Conservation (phyloP, 2,888 invertebrate species). For the Protula sp. region DNA sequence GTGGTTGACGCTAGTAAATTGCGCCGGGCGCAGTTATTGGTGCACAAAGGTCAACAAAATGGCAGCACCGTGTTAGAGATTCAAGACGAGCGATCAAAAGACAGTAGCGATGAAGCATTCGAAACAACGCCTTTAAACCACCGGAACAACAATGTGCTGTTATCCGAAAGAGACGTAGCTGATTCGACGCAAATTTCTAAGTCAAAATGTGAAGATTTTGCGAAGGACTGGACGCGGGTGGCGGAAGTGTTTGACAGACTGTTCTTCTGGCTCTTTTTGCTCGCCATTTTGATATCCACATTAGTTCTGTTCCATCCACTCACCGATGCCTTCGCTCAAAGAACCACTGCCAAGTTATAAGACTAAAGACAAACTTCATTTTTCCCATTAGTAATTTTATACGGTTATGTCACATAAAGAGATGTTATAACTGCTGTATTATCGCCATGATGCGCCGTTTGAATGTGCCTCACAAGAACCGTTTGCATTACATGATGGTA, state of each 20-base stretch:
- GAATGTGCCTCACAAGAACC: too few relatives aligned
- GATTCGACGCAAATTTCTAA: not conserved
- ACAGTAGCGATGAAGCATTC: not conserved
- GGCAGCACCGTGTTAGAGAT: not conserved
- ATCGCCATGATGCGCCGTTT: too few relatives aligned
- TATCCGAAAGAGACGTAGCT: not conserved
- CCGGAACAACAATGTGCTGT: not conserved
- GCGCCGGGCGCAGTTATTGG: too few relatives aligned
- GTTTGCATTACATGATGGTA: too few relatives aligned
- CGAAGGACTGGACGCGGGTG: constrained; percentile 25
- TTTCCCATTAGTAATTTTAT: too few relatives aligned
- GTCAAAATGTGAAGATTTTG: constrained; percentile 2
- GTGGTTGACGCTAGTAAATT: too few relatives aligned
- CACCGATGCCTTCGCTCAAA: constrained; percentile 9
- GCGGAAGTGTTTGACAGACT: constrained; percentile 29
- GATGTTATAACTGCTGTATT: too few relatives aligned
- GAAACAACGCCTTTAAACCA: too few relatives aligned
- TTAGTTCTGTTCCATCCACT: constrained; percentile 28
- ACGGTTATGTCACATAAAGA: too few relatives aligned
- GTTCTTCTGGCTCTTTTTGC: constrained; percentile 29
- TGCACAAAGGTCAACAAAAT: not conserved
- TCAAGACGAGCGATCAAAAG: not conserved
- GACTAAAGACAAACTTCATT: too few relatives aligned
- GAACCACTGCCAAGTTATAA: too few relatives aligned
- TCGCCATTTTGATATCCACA: constrained; percentile 27